phyloP scores from a whole-genome alignment of 2,888 invertebrate genomes.

The Troides oblongomaculatus region DNA sequence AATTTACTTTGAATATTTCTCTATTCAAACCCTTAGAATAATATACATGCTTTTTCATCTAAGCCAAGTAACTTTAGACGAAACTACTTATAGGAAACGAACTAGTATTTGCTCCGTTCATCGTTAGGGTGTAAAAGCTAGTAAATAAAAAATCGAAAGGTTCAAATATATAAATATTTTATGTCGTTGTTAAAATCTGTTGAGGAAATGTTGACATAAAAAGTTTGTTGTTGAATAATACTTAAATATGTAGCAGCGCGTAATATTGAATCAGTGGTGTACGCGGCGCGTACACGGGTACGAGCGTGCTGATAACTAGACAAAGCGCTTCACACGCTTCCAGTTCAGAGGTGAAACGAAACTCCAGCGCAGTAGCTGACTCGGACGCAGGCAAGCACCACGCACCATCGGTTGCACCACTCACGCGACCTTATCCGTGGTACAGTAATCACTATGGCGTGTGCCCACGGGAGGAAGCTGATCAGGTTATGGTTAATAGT shows the following conservation, averaged over 20 bases:
- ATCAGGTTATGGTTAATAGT: slow-evolving; percentile 51
- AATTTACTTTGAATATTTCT: no score
- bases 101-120: no score
- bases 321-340: slow-evolving; percentile 65
- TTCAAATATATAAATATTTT: no score
- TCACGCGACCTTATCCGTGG: slow-evolving; percentile 32
- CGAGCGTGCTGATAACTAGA: slow-evolving; percentile 47
- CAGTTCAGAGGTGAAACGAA: slow-evolving; percentile 53
- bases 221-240: neutral
- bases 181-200: neutral
- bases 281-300: slow-evolving; percentile 16
- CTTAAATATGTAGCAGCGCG: neutral
- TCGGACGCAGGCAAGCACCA: slow-evolving; percentile 65
- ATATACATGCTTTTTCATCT: no score
- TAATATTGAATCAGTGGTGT: slow-evolving; percentile 20
- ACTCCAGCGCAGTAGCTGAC: slow-evolving; percentile 56
- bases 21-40: no score
- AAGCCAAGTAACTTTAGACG: no score
- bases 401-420: slow-evolving; percentile 60
- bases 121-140: no score
- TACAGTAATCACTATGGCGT: slow-evolving; percentile 51
- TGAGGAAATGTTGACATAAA: neutral
- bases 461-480: slow-evolving; percentile 48
- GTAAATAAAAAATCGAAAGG: no score
- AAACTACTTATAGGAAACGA: no score